These are phyloP conservation scores for Melanostoma mellinum DNA, from an alignment of 2,888 invertebrate species.

Conservation along the genomic window DNA sequence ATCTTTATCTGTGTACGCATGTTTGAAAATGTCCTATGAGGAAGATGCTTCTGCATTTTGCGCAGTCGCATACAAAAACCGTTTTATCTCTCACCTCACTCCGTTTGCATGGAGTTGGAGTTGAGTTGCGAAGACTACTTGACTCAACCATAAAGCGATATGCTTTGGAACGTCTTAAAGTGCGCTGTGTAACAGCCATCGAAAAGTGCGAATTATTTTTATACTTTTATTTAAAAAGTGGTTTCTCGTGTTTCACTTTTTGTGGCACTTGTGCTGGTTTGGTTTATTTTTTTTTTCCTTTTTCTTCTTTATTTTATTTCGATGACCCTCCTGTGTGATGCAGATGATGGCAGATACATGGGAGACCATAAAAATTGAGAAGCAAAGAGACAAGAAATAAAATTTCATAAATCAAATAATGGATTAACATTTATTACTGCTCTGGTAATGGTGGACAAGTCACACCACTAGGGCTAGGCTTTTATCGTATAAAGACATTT, in stretches of 20 bases:
- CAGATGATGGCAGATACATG: background rate
- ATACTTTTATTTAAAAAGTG: constrained; percentile 62
- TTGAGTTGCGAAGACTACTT: background rate
- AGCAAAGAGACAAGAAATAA: constrained; percentile 43
- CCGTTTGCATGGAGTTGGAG: background rate
- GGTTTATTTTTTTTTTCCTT: background rate
- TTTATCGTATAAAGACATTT: constrained; percentile 67
- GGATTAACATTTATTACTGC: constrained; percentile 74
- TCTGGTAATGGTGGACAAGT: constrained; percentile 72
- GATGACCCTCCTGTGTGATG: constrained; percentile 29
- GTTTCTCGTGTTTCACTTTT: constrained; percentile 72
- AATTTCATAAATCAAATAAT: constrained; percentile 75
- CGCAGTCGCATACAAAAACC: constrained; percentile 48
- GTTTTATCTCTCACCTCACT: constrained; percentile 47
- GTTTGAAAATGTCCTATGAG: constrained; percentile 66
- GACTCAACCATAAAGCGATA: constrained; percentile 51
- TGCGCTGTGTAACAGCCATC: constrained; percentile 15
- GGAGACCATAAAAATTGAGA: constrained; percentile 42
- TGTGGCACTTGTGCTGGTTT: constrained; percentile 64
- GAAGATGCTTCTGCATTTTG: constrained; percentile 57
- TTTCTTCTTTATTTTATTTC: constrained; percentile 24
- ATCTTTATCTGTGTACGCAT: constrained; percentile 43
- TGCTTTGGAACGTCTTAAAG: constrained; percentile 34
- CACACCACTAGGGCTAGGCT: constrained; percentile 67
- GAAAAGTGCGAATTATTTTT: constrained; percentile 66